Evolutionary conservation across 2,797 vertebrate species (phyloP).

Genomic region (Catostomus latipinnis): DNA sequence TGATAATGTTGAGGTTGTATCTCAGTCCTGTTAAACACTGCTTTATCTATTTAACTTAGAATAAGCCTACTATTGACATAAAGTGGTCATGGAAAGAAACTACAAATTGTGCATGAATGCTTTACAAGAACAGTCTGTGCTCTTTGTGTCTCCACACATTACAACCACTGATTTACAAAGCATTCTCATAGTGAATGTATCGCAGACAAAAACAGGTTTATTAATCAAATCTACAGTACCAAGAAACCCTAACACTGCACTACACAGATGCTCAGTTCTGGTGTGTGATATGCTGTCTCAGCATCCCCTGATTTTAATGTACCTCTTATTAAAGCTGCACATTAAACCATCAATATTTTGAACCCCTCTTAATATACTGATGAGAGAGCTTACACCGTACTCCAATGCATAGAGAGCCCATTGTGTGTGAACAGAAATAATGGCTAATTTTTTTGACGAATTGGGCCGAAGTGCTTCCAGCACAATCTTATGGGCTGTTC

Average conservation of each 20-base stretch:
- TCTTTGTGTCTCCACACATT: constrained; percentile 19
- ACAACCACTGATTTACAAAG: constrained; percentile 25
- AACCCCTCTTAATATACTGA: constrained; percentile 46
- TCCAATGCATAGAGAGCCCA: not conserved
- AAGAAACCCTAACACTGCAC: constrained; percentile 17
- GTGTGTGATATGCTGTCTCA: constrained; percentile 42
- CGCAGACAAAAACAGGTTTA: constrained; percentile 39
- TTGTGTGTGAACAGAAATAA: constrained; percentile 37
- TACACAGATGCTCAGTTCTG: constrained; percentile 21
- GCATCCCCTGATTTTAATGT: constrained; percentile 48
- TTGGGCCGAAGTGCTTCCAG: constrained; percentile 10
- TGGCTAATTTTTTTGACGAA: constrained; percentile 33
- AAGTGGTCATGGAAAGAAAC: not conserved
- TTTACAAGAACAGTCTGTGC: constrained; percentile 1
- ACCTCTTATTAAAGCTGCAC: constrained; percentile 47
- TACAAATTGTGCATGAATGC: not conserved
- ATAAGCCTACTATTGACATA: too few species aligned
- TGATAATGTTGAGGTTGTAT: too few species aligned
- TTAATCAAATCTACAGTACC: constrained; percentile 49
- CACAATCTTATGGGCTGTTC: constrained; percentile 13
- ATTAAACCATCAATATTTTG: constrained; percentile 43
- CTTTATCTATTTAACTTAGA: not conserved
- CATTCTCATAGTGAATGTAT: constrained; percentile 27
- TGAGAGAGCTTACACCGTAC: not conserved
- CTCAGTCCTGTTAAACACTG: not conserved